Conservation (phyloP, 2,113 vertebrate species). For the Percopsis transmontana region DNA sequence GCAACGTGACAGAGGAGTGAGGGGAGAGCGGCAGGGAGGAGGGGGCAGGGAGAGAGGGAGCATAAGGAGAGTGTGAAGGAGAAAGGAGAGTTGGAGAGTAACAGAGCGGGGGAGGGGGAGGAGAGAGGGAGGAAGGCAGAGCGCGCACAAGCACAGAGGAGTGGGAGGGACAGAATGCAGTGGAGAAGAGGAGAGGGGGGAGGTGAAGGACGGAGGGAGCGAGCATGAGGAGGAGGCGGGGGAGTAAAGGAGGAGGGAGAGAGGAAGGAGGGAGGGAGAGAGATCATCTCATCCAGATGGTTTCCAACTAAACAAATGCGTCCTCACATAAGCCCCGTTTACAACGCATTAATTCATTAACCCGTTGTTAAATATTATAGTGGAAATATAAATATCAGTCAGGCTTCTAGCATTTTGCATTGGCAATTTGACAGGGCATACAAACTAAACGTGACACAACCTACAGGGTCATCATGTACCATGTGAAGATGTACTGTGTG, state of each 20-base stretch:
- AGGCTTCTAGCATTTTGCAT: neutral
- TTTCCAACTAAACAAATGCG: constrained; percentile 74
- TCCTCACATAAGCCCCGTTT: constrained; percentile 55
- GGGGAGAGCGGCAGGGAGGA: constrained; percentile 30
- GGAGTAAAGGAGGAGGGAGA: constrained; percentile 37
- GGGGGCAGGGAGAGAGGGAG: constrained; percentile 8
- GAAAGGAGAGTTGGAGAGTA: constrained; percentile 25
- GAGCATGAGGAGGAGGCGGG: constrained; percentile 63
- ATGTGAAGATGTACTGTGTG: neutral
- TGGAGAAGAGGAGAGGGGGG: constrained; percentile 51
- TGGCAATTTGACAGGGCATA: neutral
- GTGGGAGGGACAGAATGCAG: constrained; percentile 70
- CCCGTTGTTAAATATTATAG: neutral
- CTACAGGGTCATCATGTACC: neutral
- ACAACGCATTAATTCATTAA: constrained; percentile 12
- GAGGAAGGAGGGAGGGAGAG: constrained; percentile 35
- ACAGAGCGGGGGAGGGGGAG: constrained; percentile 41
- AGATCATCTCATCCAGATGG: constrained; percentile 76
- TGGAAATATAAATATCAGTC: neutral
- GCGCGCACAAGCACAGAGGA: constrained; percentile 60
- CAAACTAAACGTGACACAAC: neutral
- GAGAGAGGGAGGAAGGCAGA: constrained; percentile 38
- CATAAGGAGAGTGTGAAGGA: constrained; percentile 62
- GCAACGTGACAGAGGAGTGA: constrained; percentile 15
- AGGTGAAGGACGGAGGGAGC: constrained; percentile 60